Evolutionary conservation across 2,888 invertebrate species (phyloP).

Genomic region (Agapetus fuscipes): DNA sequence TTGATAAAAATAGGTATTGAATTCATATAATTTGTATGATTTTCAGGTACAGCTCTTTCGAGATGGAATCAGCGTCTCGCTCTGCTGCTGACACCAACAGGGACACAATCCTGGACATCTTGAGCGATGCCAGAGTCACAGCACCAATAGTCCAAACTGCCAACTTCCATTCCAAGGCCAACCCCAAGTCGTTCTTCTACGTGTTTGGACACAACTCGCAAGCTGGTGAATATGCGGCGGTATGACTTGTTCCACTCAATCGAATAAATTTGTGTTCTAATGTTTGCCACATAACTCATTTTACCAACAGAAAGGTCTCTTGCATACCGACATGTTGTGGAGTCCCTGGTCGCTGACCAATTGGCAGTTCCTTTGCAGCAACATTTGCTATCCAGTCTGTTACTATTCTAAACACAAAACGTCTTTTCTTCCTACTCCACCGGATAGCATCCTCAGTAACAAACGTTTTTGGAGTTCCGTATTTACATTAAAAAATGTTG

Average conservation of each 20-base stretch:
- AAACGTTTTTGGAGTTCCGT: neutral
- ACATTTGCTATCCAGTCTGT: too few species aligned
- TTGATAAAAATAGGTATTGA: too few species aligned
- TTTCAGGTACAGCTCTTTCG: slow-evolving; percentile 48
- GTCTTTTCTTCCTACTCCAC: neutral
- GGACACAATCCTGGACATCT: slow-evolving; percentile 73
- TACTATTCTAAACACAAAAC: too few species aligned
- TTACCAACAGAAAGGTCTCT: neutral
- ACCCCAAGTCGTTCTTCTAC: slow-evolving; percentile 76
- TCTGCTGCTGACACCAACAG: slow-evolving; percentile 52
- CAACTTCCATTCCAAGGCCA: slow-evolving; percentile 63
- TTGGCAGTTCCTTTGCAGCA: too few species aligned
- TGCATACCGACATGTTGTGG: neutral
- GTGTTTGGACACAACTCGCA: slow-evolving; percentile 79
- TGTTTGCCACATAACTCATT: neutral
- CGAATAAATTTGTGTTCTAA: neutral
- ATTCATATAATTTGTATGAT: too few species aligned
- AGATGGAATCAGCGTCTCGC: slow-evolving; percentile 47
- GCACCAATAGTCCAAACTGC: slow-evolving; percentile 73
- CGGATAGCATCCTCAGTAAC: too few species aligned
- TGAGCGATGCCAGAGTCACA: slow-evolving; percentile 81
- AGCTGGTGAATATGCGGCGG: slow-evolving; percentile 66
- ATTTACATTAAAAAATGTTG: neutral
- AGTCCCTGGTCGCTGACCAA: neutral
- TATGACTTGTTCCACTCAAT: slow-evolving; percentile 37